These are phyloP conservation scores for Microtus pennsylvanicus DNA, from an alignment of 2,113 vertebrate genomes.

Conservation along the genomic window DNA sequence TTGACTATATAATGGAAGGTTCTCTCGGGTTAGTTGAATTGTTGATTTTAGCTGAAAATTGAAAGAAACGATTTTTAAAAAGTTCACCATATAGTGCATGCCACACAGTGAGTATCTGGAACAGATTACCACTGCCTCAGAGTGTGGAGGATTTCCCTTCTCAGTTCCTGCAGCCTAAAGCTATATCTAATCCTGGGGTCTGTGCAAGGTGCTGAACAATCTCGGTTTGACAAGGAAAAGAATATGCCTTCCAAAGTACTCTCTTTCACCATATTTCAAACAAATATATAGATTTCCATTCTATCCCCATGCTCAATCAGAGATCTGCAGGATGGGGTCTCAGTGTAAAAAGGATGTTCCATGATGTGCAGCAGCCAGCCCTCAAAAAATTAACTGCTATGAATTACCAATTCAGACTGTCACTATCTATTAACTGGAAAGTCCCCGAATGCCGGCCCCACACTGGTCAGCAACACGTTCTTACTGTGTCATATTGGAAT, in stretches of 20 bases:
- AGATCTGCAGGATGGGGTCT: neutral
- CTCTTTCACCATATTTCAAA: neutral
- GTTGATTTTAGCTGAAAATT: neutral
- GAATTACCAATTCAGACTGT: slow-evolving; percentile 14
- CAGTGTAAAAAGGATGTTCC: neutral
- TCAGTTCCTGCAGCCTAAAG: neutral
- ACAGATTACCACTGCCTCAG: neutral
- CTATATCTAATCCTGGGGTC: neutral
- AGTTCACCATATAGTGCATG: too few species aligned
- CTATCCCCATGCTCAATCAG: neutral
- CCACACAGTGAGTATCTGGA: neutral
- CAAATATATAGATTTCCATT: slow-evolving; percentile 17
- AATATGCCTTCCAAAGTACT: neutral
- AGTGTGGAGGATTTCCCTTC: neutral
- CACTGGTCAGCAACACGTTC: slow-evolving; percentile 34
- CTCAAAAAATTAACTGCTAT: neutral
- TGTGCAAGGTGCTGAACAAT: neutral
- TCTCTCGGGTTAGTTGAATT: neutral
- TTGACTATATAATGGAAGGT: neutral
- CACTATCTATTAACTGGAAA: slow-evolving; percentile 49
- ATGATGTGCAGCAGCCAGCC: neutral
- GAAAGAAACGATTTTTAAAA: neutral
- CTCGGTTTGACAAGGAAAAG: neutral
- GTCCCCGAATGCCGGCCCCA: slow-evolving; percentile 56
- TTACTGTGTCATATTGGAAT: slow-evolving; percentile 56